Conservation (phyloP, 2,888 invertebrate genomes). For the Antheraea assamensis region DNA sequence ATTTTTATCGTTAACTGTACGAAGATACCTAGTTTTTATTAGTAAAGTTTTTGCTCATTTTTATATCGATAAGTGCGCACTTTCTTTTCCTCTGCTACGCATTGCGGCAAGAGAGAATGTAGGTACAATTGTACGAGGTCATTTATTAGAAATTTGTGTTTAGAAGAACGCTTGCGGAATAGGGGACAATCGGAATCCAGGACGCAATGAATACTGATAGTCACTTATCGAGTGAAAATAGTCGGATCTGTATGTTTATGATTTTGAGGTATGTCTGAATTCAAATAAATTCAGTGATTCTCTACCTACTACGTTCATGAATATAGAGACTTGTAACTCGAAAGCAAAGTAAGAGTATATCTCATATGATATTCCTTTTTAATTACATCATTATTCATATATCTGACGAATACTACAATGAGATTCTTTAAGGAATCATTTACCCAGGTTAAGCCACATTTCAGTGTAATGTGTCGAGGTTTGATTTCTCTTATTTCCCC, state of each 20-base stretch:
- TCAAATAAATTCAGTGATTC: neutral
- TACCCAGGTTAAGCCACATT: too few species aligned
- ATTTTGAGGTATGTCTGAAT: neutral
- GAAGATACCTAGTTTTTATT: neutral
- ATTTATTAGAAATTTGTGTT: neutral
- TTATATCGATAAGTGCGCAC: slow-evolving; percentile 1
- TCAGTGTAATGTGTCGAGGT: too few species aligned
- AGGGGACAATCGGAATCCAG: neutral
- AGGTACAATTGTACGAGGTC: neutral
- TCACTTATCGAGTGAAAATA: neutral
- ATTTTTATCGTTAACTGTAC: neutral
- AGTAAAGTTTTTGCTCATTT: neutral
- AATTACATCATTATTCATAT: too few species aligned
- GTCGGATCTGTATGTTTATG: too few species aligned
- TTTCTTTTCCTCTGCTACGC: neutral
- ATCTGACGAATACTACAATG: too few species aligned
- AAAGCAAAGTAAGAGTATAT: too few species aligned
- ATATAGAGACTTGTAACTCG: too few species aligned
- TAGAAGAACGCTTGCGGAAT: neutral
- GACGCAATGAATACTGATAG: neutral
- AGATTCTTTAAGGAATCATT: too few species aligned
- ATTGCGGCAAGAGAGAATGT: neutral
- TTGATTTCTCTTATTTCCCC: too few species aligned
- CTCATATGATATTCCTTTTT: too few species aligned
- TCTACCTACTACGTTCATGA: too few species aligned